Base-by-base conservation (phyloP, 2,888 invertebrate genomes). In the Ypsolopha scabrella region DNA sequence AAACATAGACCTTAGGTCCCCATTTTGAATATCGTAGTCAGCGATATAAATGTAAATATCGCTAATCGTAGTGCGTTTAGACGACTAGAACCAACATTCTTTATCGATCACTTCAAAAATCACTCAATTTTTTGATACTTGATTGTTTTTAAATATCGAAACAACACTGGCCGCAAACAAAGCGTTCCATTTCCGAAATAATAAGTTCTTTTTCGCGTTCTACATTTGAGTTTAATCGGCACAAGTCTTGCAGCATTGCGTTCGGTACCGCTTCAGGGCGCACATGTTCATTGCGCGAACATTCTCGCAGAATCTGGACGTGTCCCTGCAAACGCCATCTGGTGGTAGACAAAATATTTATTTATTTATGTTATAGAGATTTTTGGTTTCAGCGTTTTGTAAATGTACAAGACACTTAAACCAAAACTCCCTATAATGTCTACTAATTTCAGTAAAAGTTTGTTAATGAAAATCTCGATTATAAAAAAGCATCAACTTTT, bases 281-380 rank as follows among this genome's bases (percentile, higher is more conserved):
- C 97, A 97, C 88, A 97, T 90, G 67, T 94, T 94, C 93, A 96
- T 93, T 51, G 92, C 88, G 61, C 93, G 92, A 24, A 96, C 95
- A 68, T 95, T 94, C 64, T 91, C 92, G 80, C 97, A 97, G 76
- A 94, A 94, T 60, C 92, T 91, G 48, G 95, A 96, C 44, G 90
- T 88, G 74, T 96, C 95, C 64, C 90, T 90, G 80, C 95, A 96
- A 50, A 91, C 89, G 57, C 87, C 86, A 68, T 88, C 92, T 92
- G 80, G 57, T 8, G 14, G 13, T 8, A 13, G 14, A 14, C 6
- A 47, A 47, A 8, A 36, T 33, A 7, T 41, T 7, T 8, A 7
- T 37, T 48, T 38, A 48, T 37, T 13, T 8, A 9, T 48, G 3
- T 34, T 6, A 9, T 10, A 7, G 34, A 33, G 14, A 34, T 46